Conservation (phyloP, 2,113 vertebrate species). For the Triplophysa tibetana region DNA sequence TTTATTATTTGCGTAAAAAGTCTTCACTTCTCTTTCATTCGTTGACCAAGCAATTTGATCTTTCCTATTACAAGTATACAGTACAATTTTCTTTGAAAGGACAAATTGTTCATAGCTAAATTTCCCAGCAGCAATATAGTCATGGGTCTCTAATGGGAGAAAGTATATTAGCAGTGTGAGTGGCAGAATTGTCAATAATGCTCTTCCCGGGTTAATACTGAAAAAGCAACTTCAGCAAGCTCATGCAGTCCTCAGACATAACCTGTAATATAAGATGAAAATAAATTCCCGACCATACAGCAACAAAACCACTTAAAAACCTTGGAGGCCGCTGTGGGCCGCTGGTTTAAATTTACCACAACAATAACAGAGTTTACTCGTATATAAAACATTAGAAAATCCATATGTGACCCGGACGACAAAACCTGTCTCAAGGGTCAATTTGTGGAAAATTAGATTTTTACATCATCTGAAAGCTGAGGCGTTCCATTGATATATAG, state of each 20-base stretch:
- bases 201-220: conserved; percentile 11
- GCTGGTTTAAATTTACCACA: no score
- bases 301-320: conserved; percentile 17
- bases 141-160: conserved; percentile 23
- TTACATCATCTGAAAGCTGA: no score
- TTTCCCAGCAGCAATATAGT: background rate
- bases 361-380: no score
- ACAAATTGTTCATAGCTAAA: background rate
- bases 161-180: background rate
- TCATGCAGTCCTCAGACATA: conserved; percentile 17
- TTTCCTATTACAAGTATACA: no score
- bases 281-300: conserved; percentile 36
- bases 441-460: no score
- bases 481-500: no score
- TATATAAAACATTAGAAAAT: no score
- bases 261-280: conserved; percentile 37
- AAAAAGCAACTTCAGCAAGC: conserved; percentile 1
- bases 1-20: background rate
- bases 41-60: no score
- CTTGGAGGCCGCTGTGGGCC: background rate
- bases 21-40: background rate
- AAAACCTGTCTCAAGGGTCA: no score
- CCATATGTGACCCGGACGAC: no score
- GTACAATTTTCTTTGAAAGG: no score
- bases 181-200: conserved; percentile 17